Evolutionary conservation across 1,140 invertebrate genomes (phyloP).

Genomic region (Danaus melanippus): DNA sequence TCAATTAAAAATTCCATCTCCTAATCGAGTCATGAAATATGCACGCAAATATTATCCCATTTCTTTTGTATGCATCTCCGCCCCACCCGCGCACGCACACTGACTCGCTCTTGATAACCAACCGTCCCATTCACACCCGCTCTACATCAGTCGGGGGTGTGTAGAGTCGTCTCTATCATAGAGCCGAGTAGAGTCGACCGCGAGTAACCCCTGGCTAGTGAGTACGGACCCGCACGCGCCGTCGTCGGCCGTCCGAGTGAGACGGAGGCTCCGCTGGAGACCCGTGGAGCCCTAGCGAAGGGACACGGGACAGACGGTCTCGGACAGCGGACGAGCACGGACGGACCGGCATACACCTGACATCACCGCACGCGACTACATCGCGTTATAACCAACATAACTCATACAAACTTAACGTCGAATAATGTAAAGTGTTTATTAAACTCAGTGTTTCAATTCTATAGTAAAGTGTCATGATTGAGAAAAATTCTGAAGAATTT

Average conservation of each 20-base stretch:
- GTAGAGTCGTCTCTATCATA: slow-evolving; percentile 43
- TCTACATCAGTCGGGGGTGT: slow-evolving; percentile 25
- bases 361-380: slow-evolving; percentile 52
- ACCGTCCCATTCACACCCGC: slow-evolving; percentile 46
- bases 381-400: slow-evolving; percentile 25
- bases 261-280: slow-evolving; percentile 57
- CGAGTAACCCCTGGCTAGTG: slow-evolving; percentile 68
- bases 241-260: slow-evolving; percentile 61
- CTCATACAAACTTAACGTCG: too few species aligned
- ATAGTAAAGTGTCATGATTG: too few species aligned
- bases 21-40: slow-evolving; percentile 72
- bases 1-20: slow-evolving; percentile 72
- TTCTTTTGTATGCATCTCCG: slow-evolving; percentile 70
- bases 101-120: slow-evolving; percentile 58
- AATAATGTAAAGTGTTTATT: too few species aligned
- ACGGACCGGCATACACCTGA: slow-evolving; percentile 65
- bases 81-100: slow-evolving; percentile 70
- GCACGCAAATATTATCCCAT: slow-evolving; percentile 71
- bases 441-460: too few species aligned
- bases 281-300: slow-evolving; percentile 66
- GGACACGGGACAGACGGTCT: slow-evolving; percentile 72
- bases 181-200: slow-evolving; percentile 61
- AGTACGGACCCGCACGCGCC: slow-evolving; percentile 65
- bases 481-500: too few species aligned
- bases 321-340: slow-evolving; percentile 72